Base-by-base conservation (phyloP, 1,140 invertebrate genomes). In the Orchesella cincta region DNA sequence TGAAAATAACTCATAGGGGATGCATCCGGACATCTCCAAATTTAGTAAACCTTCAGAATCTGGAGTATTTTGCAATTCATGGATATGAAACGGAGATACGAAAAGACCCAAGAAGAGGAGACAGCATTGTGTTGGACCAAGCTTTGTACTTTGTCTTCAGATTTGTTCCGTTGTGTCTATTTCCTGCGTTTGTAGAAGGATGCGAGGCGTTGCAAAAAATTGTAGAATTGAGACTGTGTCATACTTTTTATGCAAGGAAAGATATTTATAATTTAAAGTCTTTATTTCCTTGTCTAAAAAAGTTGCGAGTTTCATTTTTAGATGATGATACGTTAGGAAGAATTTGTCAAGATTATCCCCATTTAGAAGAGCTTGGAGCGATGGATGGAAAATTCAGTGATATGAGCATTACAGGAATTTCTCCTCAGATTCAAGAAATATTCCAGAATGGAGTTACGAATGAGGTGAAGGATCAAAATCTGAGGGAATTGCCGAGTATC, bases 211-310 rank as follows among this genome's bases (percentile, higher is more conserved):
- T 73, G 33, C 34, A 16, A 51, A 51, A 36, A 8, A n/a, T 73
- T 34, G 46, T n/a, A 35, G 71, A 73, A 26, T 35, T 73, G 23
- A n/a, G 71, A 46, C 71, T 73, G 8, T 46, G n/a, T 23, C 23
- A 34, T 1, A 51, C 39, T 2, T 73, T 46, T 29, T 73, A 73
- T 29, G 39, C 39, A 46, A 8, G 3, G 14, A 73, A 73, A 31
- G 71, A 73, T 28, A 51, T 73, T 46, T 73, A 36, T 35, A 73
- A 73, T 36, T 29, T 73, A 35, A 51, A 51, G 23, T 46, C 71
- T 39, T 39, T 73, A n/a, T 73, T 73, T 29, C 71, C 71, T 26
- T 46, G 39, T 39, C 23, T 73, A 26, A 73, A 73, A 46, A 36
- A 51, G 16, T 23, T 73, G 3, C 3, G 39, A 39, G 26, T 73